Evolutionary conservation across 2,888 invertebrate genomes (phyloP).

Genomic region (Limnephilus auricula): DNA sequence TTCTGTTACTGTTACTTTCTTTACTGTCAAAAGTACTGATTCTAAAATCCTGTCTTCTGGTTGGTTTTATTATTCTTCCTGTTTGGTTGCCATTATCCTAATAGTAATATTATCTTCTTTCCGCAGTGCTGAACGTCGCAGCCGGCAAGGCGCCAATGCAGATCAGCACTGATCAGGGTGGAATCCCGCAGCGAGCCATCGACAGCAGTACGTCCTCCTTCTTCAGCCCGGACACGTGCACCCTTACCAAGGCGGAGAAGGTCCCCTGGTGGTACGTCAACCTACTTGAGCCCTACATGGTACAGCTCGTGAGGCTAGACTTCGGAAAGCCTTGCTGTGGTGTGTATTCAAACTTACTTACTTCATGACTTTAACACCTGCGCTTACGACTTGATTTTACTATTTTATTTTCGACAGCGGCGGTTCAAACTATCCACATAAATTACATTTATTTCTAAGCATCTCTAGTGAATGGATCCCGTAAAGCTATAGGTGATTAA

Average conservation of each 20-base stretch:
- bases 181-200: constrained; percentile 93
- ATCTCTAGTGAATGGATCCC: too few species aligned
- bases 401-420: too few species aligned
- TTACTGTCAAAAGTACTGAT: too few species aligned
- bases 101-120: neutral
- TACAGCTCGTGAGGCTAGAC: constrained; percentile 92
- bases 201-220: constrained; percentile 92
- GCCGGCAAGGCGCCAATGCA: constrained; percentile 98
- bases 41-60: too few species aligned
- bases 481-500: neutral
- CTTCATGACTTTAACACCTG: too few species aligned
- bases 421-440: too few species aligned
- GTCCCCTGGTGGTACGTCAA: constrained; percentile 98
- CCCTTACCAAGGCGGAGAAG: constrained; percentile 89
- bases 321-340: constrained; percentile 95
- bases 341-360: constrained; percentile 74
- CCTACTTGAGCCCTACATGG: constrained; percentile 95
- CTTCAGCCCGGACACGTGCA: constrained; percentile 91
- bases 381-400: too few species aligned
- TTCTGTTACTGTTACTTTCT: too few species aligned
- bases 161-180: constrained; percentile 88
- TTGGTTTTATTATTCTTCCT: too few species aligned
- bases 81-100: too few species aligned
- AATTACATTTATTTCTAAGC: too few species aligned
- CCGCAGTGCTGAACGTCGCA: constrained; percentile 92